These are phyloP conservation scores for Phacellophora camtschatica DNA, from an alignment of 30 jellyfish, hydroid and myxozoan genomes.

Conservation along the genomic window DNA sequence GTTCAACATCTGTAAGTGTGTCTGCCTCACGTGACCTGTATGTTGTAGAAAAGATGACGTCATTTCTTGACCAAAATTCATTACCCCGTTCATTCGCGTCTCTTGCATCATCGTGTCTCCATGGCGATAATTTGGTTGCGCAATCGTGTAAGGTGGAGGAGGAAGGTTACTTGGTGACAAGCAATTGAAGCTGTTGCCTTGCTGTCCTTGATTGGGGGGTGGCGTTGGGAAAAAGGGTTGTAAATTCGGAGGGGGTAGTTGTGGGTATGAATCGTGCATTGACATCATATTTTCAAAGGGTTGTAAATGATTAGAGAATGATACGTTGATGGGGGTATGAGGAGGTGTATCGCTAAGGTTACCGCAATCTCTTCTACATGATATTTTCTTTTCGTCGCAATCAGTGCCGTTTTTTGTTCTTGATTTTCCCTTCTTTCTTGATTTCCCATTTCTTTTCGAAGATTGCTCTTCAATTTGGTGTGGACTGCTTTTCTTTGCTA, in stretches of 20 bases:
- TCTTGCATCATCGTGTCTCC: constrained; percentile 41
- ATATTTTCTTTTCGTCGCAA: constrained; percentile 39
- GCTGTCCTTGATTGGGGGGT: constrained; percentile 48
- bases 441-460: constrained; percentile 10
- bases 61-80: constrained; percentile 45
- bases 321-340: constrained; percentile 31
- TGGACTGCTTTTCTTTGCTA: constrained; percentile 69
- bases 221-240: constrained; percentile 72
- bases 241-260: constrained; percentile 66
- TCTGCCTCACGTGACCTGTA: constrained; percentile 61
- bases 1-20: constrained; percentile 65
- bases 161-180: constrained; percentile 60
- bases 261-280: constrained; percentile 36
- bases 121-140: constrained; percentile 21
- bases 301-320: constrained; percentile 41
- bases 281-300: constrained; percentile 48
- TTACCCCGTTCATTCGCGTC: constrained; percentile 30
- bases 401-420: constrained; percentile 21
- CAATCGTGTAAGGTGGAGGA: constrained; percentile 60
- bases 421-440: constrained; percentile 42
- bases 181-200: neutral
- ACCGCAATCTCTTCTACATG: constrained; percentile 47
- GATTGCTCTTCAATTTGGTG: constrained; percentile 14
- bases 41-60: constrained; percentile 46
- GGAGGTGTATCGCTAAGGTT: constrained; percentile 51